Conservation (phyloP, 2,888 invertebrate genomes). For the Cephus pulcher region DNA sequence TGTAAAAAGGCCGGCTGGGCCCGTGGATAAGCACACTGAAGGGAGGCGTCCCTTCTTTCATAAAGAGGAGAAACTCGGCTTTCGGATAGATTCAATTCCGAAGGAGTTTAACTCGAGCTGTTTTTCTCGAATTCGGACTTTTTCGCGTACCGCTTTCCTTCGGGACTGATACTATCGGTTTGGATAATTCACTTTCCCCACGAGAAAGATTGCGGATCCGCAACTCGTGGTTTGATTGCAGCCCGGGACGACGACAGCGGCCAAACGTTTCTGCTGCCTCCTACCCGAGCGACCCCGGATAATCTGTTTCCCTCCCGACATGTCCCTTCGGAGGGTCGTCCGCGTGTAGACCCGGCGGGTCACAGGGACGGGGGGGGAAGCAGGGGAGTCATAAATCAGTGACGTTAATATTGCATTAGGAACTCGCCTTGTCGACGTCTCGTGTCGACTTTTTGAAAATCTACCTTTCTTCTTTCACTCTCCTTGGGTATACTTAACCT, state of each 20-base stretch:
- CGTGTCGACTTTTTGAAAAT: not conserved
- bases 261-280: constrained; percentile 36
- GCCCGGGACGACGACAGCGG: constrained; percentile 33
- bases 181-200: constrained; percentile 47
- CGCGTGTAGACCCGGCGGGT: not conserved
- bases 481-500: not conserved
- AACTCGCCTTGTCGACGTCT: not conserved
- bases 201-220: constrained; percentile 22
- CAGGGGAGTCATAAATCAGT: constrained; percentile 40
- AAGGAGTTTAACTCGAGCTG: constrained; percentile 10
- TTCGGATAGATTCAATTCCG: not conserved
- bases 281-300: not conserved
- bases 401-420: constrained; percentile 30
- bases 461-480: not conserved
- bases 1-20: not conserved
- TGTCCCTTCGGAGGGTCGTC: not conserved
- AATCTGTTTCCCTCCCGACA: not conserved
- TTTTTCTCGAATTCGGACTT: not conserved
- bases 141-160: not conserved
- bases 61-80: not conserved
- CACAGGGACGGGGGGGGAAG: constrained; percentile 14
- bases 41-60: not conserved
- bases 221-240: constrained; percentile 50
- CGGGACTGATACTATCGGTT: not conserved
- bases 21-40: not conserved